Conservation (phyloP, 2,113 vertebrate genomes). For the Xiphophorus hellerii region DNA sequence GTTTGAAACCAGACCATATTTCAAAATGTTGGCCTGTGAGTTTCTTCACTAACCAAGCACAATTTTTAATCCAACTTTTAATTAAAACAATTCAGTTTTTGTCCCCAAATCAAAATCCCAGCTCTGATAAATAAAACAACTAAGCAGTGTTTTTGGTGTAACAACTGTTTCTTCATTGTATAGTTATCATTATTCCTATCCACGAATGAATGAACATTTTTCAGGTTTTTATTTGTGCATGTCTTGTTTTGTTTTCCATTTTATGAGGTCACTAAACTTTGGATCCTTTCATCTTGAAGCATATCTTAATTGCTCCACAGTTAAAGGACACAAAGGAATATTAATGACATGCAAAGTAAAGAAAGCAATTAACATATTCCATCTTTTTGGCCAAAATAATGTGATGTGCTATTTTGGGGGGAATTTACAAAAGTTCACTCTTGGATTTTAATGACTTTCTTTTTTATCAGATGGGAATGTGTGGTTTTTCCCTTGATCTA, state of each 20-base stretch:
- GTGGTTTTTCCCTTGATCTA: conserved; percentile 26
- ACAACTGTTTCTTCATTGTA: too few relatives aligned
- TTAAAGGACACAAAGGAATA: conserved; percentile 53
- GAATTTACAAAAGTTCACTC: conserved; percentile 35
- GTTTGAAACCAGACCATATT: too few relatives aligned
- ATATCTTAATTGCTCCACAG: not conserved
- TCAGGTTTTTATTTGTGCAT: not conserved
- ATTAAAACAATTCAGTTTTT: too few relatives aligned
- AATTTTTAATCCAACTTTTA: too few relatives aligned
- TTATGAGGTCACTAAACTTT: not conserved
- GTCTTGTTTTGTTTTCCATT: not conserved
- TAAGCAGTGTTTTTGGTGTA: too few relatives aligned
- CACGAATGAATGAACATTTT: not conserved
- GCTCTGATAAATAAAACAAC: too few relatives aligned
- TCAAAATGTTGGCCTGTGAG: too few relatives aligned
- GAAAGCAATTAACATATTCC: conserved; percentile 28
- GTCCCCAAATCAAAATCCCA: not conserved
- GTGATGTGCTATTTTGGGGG: conserved; percentile 37
- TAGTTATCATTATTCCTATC: not conserved
- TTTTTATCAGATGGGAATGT: conserved; percentile 37
- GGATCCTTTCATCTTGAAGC: not conserved
- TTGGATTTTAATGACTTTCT: conserved; percentile 20
- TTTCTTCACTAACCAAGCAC: too few relatives aligned
- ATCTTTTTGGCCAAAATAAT: conserved; percentile 29
- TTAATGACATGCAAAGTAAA: conserved; percentile 29